Base-by-base conservation (phyloP, 2,797 vertebrate species). In the Vultur gryphus region DNA sequence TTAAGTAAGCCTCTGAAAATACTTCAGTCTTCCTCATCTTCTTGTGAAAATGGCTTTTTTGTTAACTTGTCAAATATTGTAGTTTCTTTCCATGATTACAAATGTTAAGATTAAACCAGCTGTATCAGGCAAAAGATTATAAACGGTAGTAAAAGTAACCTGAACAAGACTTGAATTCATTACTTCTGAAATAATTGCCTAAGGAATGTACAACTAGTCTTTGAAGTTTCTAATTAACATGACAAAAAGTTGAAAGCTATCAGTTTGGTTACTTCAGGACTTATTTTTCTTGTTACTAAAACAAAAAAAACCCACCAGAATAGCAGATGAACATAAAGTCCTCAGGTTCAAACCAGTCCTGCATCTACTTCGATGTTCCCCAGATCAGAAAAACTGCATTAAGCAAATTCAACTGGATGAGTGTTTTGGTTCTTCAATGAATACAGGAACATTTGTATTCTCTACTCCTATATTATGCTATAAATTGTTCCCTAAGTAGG, bases 401-500 rank as follows among this genome's bases (percentile, higher is more conserved):
- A 91, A 86, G 76, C 78, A 88, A 95, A 94, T 84, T 70, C 91
- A 70, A 44, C 83, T 79, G 77, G 87, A 93, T 87, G 90, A 93
- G 79, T 77, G 73, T 95, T 97, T 96, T 96, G 87, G 41, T 84
- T 96, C 82, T 86, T 97, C 93, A 96, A 87, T 93, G 97, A 97
- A 77, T 26, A 84, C 48, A 82, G 70, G 54, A 85, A 84, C 65
- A 86, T 81, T 90, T 90, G 93, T 91, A 93, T 87, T 92, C 87
- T 71, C 65, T n/a, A 84, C 87, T 94, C 89, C 87, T 91, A 64
- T 91, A 91, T 93, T 82, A 72, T 88, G 84, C 93, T 95, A 94
- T 92, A 96, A 97, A 95, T 89, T 96, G 76, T 91, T 96, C 61
- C 79, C 69, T 95, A 97, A 96, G 93, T 95, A 96, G 94, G 96